A percentile compares a stretch with the other conserved stretches of the same genome.
These are phyloP conservation scores for Xanthia togata DNA, from an alignment of 2,888 invertebrate genomes.

Conservation along the genomic window DNA sequence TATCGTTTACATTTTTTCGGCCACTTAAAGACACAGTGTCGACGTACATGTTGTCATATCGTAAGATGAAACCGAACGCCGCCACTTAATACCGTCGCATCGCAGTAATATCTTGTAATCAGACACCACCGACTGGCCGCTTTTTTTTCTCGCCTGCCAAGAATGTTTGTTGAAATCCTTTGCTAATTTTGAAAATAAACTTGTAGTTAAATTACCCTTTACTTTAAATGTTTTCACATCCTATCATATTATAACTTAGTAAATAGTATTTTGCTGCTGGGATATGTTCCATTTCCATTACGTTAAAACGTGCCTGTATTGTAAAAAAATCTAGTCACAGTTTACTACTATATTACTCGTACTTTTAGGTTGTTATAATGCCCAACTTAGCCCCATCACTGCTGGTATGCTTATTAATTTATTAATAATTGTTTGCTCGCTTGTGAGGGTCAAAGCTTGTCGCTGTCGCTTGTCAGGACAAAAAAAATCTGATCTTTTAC, in stretches of 20 bases:
- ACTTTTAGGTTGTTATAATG: neutral
- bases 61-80: conserved; percentile 64
- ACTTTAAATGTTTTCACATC: neutral
- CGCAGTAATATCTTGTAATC: conserved; percentile 73
- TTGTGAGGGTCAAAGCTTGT: too few relatives aligned
- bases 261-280: neutral
- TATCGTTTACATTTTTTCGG: conserved; percentile 53
- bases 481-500: neutral
- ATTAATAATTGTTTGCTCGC: neutral
- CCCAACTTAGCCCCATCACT: too few relatives aligned
- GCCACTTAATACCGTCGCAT: conserved; percentile 67
- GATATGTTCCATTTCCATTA: neutral
- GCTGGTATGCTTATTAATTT: neutral
- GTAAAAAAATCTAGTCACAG: too few relatives aligned
- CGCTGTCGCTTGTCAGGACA: too few relatives aligned
- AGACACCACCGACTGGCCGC: conserved; percentile 61
- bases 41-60: conserved; percentile 67
- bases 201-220: conserved; percentile 41
- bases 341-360: neutral
- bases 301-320: neutral
- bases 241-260: neutral
- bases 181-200: conserved; percentile 57
- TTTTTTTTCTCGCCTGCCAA: conserved; percentile 55
- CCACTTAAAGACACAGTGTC: conserved; percentile 44
- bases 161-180: conserved; percentile 66